A percentile compares a stretch with the other conserved stretches of the same genome.
Conservation (phyloP, 2,888 invertebrate species). For the Melipona bicolor region DNA sequence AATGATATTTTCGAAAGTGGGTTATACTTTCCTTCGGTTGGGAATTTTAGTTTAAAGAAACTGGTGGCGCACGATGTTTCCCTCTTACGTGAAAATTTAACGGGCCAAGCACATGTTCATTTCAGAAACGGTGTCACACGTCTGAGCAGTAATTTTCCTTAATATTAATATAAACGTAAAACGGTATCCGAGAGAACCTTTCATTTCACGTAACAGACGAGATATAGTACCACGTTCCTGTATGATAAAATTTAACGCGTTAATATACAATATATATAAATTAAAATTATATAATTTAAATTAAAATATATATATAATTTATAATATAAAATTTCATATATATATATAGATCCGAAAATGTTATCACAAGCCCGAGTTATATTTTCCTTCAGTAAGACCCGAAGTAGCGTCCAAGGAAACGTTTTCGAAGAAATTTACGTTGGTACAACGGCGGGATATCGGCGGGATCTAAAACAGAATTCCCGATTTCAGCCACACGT, state of each 20-base stretch:
- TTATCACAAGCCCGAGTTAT: not conserved
- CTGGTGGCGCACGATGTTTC: not conserved
- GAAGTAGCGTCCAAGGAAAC: not conserved
- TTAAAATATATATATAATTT: too few species aligned
- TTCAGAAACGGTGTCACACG: too few species aligned
- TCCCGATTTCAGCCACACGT: conserved; percentile 22
- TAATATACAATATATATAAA: too few species aligned
- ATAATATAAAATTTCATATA: too few species aligned
- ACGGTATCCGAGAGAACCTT: not conserved
- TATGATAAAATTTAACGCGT: too few species aligned
- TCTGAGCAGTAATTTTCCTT: not conserved
- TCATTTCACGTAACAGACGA: not conserved
- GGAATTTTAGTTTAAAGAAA: not conserved
- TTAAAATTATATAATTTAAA: too few species aligned
- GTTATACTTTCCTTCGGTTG: not conserved
- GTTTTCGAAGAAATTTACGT: conserved; percentile 15
- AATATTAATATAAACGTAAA: not conserved
- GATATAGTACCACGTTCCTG: not conserved
- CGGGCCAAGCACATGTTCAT: not conserved
- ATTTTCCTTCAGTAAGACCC: not conserved
- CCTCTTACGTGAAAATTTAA: not conserved
- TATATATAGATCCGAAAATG: not conserved
- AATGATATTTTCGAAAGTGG: not conserved
- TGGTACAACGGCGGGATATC: not conserved
- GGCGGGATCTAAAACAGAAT: conserved; percentile 28